Evolutionary conservation across 2,113 vertebrate genomes (phyloP), one percentile per base, ranked within the genome.

Genomic region (Fulmarus glacialis): DNA sequence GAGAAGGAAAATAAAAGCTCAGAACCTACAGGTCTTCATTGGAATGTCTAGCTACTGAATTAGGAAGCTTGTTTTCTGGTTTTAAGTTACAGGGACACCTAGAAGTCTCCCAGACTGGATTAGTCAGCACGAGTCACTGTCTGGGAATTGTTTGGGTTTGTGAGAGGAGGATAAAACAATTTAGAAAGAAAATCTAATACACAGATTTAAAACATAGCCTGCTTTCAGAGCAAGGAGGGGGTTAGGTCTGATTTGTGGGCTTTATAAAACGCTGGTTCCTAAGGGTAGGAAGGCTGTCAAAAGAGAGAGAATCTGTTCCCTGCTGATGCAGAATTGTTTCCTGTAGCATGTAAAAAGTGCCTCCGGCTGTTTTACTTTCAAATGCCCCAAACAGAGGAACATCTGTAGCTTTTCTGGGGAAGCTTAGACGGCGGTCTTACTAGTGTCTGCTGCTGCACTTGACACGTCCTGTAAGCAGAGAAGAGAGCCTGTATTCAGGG

Each of bases 121-220:
- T 98, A 98, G 97, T 98, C 97, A 98, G 95, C 90, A 95, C 94
- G 90, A 97, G 96, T 97, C 97, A 98, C 97, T 97, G 97, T 98
- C 97, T 98, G 95, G 97, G 97, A 98, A 97, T 98, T 97, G 96
- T 97, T 97, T 97, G 97, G 97, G 95, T 97, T 97, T 93, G 62
- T 2, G 7, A 91, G 48, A 78, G 94, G 67, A 97, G 95, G 93
- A 96, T 97, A 97, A 97, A 98, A 95, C 94, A 96, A 97, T 97
- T 97, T 93, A 72, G 83, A 92, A 78, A 89, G 96, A 85, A 97
- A 98, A 98, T 97, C 87, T 92, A 97, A 97, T 97, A 92, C 90
- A 53, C 91, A 83, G 91, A 80, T 96, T 96, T 97, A 91, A 74
- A 96, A 86, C 32, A 12, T 62, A 73, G 87, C 27, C 50, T 75